Percentiles rank a stretch among this genome's conserved stretches.
Evolutionary conservation across 2,888 invertebrate species (phyloP).

Genomic region (Hirtodrosophila cameraria): DNA sequence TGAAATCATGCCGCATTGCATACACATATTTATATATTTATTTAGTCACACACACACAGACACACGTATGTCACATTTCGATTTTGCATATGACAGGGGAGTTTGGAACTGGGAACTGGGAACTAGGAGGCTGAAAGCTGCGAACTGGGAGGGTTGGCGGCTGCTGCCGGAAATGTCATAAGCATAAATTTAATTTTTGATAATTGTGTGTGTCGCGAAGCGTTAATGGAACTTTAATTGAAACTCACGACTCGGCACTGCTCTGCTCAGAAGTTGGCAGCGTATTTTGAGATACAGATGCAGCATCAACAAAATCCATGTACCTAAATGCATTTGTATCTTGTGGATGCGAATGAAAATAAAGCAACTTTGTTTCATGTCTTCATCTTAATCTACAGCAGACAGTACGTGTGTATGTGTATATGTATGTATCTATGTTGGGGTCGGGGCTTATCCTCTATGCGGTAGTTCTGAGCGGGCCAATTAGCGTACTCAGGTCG

Average conservation of each 20-base stretch:
- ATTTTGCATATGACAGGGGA: slow-evolving; percentile 44
- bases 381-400: slow-evolving; percentile 38
- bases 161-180: slow-evolving; percentile 76
- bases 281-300: neutral
- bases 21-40: slow-evolving; percentile 47
- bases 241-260: slow-evolving; percentile 67
- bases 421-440: neutral
- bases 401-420: slow-evolving; percentile 7
- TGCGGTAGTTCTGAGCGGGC: slow-evolving; percentile 47
- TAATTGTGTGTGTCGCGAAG: slow-evolving; percentile 79
- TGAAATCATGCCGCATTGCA: slow-evolving; percentile 38
- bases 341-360: slow-evolving; percentile 42
- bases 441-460: slow-evolving; percentile 14
- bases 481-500: slow-evolving; percentile 68
- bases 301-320: slow-evolving; percentile 17
- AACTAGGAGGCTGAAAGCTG: neutral
- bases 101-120: neutral
- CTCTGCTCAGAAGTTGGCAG: slow-evolving; percentile 14
- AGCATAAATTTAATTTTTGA: slow-evolving; percentile 77
- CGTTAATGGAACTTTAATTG: slow-evolving; percentile 78
- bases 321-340: slow-evolving; percentile 42
- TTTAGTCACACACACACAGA: slow-evolving; percentile 22
- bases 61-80: slow-evolving; percentile 37
- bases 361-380: slow-evolving; percentile 48
- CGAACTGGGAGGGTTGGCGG: neutral